Evolutionary conservation across 2,797 vertebrate species (phyloP).

Genomic region (Esox lucius): DNA sequence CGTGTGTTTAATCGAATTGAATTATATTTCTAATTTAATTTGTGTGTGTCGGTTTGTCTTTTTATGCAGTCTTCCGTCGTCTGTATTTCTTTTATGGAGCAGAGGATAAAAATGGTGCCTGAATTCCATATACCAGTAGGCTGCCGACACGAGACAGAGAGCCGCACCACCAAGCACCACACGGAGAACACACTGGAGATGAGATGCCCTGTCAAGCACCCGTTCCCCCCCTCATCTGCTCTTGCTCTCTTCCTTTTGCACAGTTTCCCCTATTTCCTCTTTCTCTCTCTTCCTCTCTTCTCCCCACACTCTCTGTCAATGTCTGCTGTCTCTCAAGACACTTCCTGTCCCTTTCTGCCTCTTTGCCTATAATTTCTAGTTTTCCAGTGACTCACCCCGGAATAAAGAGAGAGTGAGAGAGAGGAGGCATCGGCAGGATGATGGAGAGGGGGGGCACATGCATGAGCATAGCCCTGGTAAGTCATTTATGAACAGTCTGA

Average conservation of each 20-base stretch:
- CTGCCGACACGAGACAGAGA: slow-evolving; percentile 21
- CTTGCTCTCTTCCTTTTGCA: slow-evolving; percentile 38
- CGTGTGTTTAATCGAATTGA: too few relatives aligned
- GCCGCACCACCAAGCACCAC: slow-evolving; percentile 53
- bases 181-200: slow-evolving; percentile 56
- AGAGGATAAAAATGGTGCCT: slow-evolving; percentile 36
- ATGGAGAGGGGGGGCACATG: slow-evolving; percentile 41
- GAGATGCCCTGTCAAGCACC: slow-evolving; percentile 60
- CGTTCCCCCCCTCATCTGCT: slow-evolving; percentile 17
- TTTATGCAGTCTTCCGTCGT: slow-evolving; percentile 38
- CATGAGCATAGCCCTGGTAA: slow-evolving; percentile 36
- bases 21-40: not conserved
- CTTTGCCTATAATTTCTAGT: slow-evolving; percentile 50
- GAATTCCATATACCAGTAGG: slow-evolving; percentile 55
- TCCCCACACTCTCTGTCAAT: slow-evolving; percentile 14
- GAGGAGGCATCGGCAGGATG: slow-evolving; percentile 10
- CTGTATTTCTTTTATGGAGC: slow-evolving; percentile 36
- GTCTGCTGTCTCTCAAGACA: slow-evolving; percentile 37
- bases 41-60: not conserved
- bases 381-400: slow-evolving; percentile 48
- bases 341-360: slow-evolving; percentile 34
- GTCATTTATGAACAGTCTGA: slow-evolving; percentile 45
- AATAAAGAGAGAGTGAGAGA: slow-evolving; percentile 41
- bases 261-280: slow-evolving; percentile 43
- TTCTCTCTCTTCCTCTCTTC: slow-evolving; percentile 24